phyloP scores from a whole-genome alignment of 2,797 vertebrate species.

The Rhinoraja longicauda region DNA sequence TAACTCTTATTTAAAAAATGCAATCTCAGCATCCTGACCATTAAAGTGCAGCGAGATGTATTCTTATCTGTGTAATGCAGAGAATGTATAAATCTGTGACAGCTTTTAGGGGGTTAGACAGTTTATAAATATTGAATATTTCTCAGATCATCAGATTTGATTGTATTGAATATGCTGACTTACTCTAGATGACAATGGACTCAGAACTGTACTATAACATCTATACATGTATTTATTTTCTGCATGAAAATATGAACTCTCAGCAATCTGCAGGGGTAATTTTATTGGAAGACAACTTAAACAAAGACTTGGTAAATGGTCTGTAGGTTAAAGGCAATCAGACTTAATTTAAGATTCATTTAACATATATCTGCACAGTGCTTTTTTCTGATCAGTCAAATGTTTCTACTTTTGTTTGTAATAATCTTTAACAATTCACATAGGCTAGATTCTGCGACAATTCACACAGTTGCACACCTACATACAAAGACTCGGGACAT shows the following conservation, averaged over 20 bases:
- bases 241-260: not conserved
- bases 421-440: slow-evolving; percentile 8
- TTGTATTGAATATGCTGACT: not conserved
- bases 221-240: not conserved
- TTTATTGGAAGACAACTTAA: not conserved
- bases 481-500: slow-evolving; percentile 14
- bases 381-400: not conserved
- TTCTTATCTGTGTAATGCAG: not conserved
- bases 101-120: slow-evolving; percentile 8
- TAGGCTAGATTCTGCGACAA: too few relatives aligned
- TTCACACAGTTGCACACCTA: slow-evolving; percentile 9
- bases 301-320: slow-evolving; percentile 1
- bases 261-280: not conserved
- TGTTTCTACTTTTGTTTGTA: slow-evolving; percentile 4
- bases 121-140: not conserved
- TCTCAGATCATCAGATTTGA: not conserved
- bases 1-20: slow-evolving; percentile 10
- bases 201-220: not conserved
- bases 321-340: not conserved
- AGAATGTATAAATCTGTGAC: not conserved
- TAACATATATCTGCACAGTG: too few relatives aligned
- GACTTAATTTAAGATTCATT: not conserved
- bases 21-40: not conserved
- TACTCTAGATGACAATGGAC: not conserved
- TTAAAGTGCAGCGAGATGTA: not conserved